Base-by-base conservation (phyloP, 2,113 vertebrate genomes). In the Promerops cafer region DNA sequence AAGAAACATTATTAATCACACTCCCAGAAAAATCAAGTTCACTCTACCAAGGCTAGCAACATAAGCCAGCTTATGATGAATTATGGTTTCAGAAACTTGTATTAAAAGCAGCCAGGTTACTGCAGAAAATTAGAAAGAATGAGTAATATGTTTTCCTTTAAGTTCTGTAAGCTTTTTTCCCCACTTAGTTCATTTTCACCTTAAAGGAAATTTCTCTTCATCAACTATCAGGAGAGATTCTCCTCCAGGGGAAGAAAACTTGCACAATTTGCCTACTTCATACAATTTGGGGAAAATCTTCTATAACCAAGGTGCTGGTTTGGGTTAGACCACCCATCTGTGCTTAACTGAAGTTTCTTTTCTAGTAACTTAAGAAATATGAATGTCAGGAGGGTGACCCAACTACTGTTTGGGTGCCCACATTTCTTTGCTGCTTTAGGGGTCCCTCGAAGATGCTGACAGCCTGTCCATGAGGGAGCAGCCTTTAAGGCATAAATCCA, bases 41-140 rank as follows among this genome's bases (percentile, higher is more conserved):
- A 63, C 23, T 50, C 45, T 80, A 68, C 60, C 45, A 91, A 87
- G 53, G 54, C 54, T 54, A 28, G 47, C 53, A 91, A 68, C 23
- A 35, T 22, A 37, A 79, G 7, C 42, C 54, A 65, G 7, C 3
- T 76, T 74, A 87, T 91, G 91, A 91, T 82, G 56, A 95, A 94
- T 92, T 93, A 70, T 42, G 52, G 47, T 47, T 77, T 94, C 79
- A 86, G 54, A 92, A 96, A 74, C 50, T 75, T 90, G 23, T 86
- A 93, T 70, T 94, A 94, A 90, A 93, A 93, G 63, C 1, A 10
- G 35, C 26, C 54, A 94, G 39, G 47, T 90, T 91, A 70, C 40
- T 88, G 39, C 12, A 94, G 64, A 94, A 96, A 95, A 92, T 81
- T 91, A 92, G 68, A 77, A 88, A 52, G 39, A 72, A 91, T 78